Conservation (phyloP, 2,113 vertebrate genomes). For the Onychostruthus taczanowskii region DNA sequence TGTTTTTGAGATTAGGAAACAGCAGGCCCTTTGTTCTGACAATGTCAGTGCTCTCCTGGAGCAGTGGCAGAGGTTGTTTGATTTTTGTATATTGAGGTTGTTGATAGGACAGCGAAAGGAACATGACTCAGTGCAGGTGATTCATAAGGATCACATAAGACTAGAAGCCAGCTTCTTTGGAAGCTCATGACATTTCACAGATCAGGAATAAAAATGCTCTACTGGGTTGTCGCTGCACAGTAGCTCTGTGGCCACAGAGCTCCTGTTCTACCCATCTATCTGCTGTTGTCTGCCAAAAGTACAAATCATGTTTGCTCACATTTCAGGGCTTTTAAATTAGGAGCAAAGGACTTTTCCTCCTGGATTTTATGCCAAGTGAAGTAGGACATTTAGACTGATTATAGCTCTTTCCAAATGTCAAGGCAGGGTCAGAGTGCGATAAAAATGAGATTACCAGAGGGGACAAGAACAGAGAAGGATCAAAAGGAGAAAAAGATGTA, state of each 20-base stretch:
- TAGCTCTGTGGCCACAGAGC: not conserved
- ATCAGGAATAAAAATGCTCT: not conserved
- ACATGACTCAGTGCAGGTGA: constrained; percentile 45
- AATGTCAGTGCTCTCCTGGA: constrained; percentile 1
- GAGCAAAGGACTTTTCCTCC: constrained; percentile 2
- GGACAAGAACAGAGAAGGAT: not conserved
- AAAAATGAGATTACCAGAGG: not conserved
- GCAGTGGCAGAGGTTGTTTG: constrained; percentile 43
- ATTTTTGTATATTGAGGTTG: constrained; percentile 38
- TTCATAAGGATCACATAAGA: not conserved
- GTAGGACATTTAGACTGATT: not conserved
- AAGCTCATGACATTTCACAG: not conserved
- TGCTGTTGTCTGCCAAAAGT: not conserved
- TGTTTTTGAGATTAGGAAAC: constrained; percentile 65
- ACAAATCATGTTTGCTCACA: constrained; percentile 2
- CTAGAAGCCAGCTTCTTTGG: not conserved
- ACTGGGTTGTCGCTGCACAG: not conserved
- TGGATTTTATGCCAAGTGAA: not conserved
- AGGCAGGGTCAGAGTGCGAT: not conserved
- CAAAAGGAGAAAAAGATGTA: not conserved
- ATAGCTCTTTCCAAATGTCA: not conserved
- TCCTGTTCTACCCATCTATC: not conserved
- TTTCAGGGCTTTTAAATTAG: not conserved
- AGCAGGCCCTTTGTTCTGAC: constrained; percentile 56
- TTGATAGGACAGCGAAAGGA: constrained; percentile 35